phyloP scores from a whole-genome alignment of 1,140 invertebrate species.

The Drosophila mojavensis region DNA sequence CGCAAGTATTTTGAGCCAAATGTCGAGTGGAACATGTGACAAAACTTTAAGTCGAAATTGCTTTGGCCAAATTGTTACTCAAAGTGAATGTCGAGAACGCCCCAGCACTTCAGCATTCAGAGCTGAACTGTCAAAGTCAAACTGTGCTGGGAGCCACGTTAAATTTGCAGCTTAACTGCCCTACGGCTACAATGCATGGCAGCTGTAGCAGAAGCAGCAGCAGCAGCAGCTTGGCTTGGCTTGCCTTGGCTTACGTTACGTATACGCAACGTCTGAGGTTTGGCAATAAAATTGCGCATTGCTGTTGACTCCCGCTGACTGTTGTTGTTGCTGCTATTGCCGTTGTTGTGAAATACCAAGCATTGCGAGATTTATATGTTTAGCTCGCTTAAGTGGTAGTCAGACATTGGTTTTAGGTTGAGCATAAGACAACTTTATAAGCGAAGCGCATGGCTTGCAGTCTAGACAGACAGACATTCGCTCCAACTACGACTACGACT shows the following conservation, averaged over 20 bases:
- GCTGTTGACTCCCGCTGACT: constrained; percentile 40
- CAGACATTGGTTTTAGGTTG: constrained; percentile 73
- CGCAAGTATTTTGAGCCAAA: constrained; percentile 11
- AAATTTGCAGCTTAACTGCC: constrained; percentile 24
- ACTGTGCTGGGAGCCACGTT: constrained; percentile 22
- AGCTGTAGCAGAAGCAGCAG: constrained; percentile 67
- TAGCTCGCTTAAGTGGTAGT: constrained; percentile 77
- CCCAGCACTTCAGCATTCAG: constrained; percentile 15
- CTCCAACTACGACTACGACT: neutral
- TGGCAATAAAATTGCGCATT: constrained; percentile 79
- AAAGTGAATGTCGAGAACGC: constrained; percentile 22
- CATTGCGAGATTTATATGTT: constrained; percentile 81
- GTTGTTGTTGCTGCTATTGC: constrained; percentile 43
- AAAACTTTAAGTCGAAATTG: constrained; percentile 50
- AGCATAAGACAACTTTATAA: constrained; percentile 70
- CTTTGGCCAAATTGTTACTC: constrained; percentile 42
- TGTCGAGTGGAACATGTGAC: constrained; percentile 33
- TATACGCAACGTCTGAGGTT: constrained; percentile 79
- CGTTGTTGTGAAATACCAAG: constrained; percentile 76
- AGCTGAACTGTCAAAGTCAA: constrained; percentile 30
- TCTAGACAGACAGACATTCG: constrained; percentile 66
- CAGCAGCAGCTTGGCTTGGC: constrained; percentile 38
- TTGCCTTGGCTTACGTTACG: constrained; percentile 65
- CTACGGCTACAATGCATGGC: constrained; percentile 54
- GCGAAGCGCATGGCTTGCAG: constrained; percentile 45